These are phyloP conservation scores for Andrena trimmerana DNA, from an alignment of 2,888 invertebrate species.

Conservation along the genomic window DNA sequence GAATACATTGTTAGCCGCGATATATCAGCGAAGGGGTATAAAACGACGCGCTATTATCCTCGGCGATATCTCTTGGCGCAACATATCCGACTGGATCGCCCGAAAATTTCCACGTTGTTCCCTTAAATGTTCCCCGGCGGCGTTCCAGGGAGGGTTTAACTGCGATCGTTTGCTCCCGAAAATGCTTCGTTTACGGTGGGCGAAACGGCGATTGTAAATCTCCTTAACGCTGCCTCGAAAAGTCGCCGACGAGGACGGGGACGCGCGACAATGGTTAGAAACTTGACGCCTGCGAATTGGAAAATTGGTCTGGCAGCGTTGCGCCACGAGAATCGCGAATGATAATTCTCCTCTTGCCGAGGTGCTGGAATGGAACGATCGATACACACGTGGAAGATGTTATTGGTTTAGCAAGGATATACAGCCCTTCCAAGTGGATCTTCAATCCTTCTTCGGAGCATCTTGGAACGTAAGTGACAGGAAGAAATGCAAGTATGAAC, in stretches of 20 bases:
- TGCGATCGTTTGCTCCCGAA: conserved; percentile 72
- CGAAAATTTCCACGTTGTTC: conserved; percentile 66
- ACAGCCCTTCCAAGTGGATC: neutral
- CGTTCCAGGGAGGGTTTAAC: conserved; percentile 64
- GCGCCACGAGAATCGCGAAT: neutral
- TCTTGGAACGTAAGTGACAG: no score
- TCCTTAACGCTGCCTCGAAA: conserved; percentile 58
- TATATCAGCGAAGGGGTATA: conserved; percentile 49
- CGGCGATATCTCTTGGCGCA: conserved; percentile 59
- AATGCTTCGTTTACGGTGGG: conserved; percentile 71
- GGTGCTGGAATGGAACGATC: neutral
- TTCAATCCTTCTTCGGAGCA: neutral
- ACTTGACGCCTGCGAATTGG: conserved; percentile 33
- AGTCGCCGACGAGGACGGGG: conserved; percentile 46
- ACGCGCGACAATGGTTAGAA: conserved; percentile 16
- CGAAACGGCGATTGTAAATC: conserved; percentile 71
- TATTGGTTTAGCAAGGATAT: neutral
- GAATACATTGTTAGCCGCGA: conserved; percentile 48
- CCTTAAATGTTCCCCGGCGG: conserved; percentile 69
- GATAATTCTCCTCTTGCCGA: neutral
- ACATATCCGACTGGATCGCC: conserved; percentile 61
- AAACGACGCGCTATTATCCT: conserved; percentile 64
- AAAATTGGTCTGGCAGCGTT: conserved; percentile 23
- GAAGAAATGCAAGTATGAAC: neutral
- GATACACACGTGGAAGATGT: neutral